A percentile compares a stretch with the other conserved stretches of the same genome.
These are phyloP conservation scores for Tetropium fuscum DNA, from an alignment of 2,888 invertebrate genomes.

Conservation along the genomic window DNA sequence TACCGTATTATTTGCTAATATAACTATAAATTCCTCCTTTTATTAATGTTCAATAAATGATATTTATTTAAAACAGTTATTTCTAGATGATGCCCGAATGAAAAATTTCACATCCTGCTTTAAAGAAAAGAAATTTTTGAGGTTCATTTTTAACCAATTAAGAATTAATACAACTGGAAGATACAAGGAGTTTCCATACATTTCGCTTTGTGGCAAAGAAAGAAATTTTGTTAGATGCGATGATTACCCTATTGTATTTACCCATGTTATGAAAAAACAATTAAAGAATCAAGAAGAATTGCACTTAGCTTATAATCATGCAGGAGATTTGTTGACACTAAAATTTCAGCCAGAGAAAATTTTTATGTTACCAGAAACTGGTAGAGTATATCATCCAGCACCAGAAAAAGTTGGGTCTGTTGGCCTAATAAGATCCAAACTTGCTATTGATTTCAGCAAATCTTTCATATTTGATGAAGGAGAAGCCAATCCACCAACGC, in stretches of 20 bases:
- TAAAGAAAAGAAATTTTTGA: slow-evolving; percentile 93
- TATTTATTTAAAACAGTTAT: slow-evolving; percentile 84
- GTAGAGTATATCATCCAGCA: slow-evolving; percentile 94
- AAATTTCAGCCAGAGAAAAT: slow-evolving; percentile 83
- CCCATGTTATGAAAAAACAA: slow-evolving; percentile 74
- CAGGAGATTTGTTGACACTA: slow-evolving; percentile 73
- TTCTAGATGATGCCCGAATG: slow-evolving; percentile 96
- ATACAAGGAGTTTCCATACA: slow-evolving; percentile 87
- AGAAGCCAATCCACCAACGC: slow-evolving; percentile 79
- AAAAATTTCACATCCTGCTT: slow-evolving; percentile 99
- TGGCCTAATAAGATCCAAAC: slow-evolving; percentile 87
- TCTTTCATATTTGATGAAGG: slow-evolving; percentile 79
- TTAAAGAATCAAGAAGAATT: slow-evolving; percentile 62
- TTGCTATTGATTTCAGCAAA: slow-evolving; percentile 89
- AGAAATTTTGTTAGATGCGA: slow-evolving; percentile 94
- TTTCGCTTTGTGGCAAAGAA: slow-evolving; percentile 93
- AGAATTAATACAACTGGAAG: slow-evolving; percentile 79
- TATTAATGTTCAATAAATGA: too few species aligned
- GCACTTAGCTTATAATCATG: slow-evolving; percentile 79
- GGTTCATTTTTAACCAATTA: slow-evolving; percentile 92
- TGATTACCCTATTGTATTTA: slow-evolving; percentile 95
- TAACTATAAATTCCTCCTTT: too few species aligned
- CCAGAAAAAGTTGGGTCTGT: slow-evolving; percentile 81
- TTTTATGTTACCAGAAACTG: slow-evolving; percentile 84
- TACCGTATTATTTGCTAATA: too few species aligned